Evolutionary conservation across 2,113 vertebrate genomes (phyloP).

Genomic region (human (Homo sapiens)): DNA sequence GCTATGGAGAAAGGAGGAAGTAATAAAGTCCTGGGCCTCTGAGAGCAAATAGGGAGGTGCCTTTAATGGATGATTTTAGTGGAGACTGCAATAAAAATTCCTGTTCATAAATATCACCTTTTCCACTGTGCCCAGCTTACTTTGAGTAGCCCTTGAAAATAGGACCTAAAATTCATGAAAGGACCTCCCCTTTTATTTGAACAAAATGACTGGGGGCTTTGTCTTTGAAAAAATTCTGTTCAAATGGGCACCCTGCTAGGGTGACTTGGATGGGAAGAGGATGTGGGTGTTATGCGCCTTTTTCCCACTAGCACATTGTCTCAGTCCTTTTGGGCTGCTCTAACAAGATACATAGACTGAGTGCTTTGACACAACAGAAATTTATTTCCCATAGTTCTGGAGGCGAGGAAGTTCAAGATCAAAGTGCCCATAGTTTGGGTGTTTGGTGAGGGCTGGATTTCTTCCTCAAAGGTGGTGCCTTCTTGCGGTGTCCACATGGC

Average conservation of each 20-base stretch:
- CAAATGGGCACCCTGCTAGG: neutral
- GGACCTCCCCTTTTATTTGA: neutral
- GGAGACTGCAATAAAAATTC: neutral
- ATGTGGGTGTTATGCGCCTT: neutral
- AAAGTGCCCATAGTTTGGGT: neutral
- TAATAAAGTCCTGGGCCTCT: too few species aligned
- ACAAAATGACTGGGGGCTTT: neutral
- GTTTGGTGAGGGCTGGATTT: neutral
- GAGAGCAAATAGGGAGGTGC: neutral
- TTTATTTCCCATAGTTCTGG: neutral
- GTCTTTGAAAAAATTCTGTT: neutral
- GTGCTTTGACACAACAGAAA: neutral
- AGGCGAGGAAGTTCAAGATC: neutral
- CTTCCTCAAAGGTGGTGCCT: neutral
- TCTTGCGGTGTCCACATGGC: fast-evolving
- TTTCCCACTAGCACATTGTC: neutral
- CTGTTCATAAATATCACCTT: neutral
- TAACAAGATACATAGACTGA: neutral
- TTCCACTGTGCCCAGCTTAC: neutral
- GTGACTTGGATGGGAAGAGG: neutral
- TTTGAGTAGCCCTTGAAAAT: neutral
- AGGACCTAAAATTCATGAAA: neutral
- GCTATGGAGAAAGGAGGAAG: neutral
- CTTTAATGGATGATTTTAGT: neutral
- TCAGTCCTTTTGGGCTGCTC: too few species aligned